Conservation (phyloP, 2,888 invertebrate genomes). For the Incurvaria masculella region DNA sequence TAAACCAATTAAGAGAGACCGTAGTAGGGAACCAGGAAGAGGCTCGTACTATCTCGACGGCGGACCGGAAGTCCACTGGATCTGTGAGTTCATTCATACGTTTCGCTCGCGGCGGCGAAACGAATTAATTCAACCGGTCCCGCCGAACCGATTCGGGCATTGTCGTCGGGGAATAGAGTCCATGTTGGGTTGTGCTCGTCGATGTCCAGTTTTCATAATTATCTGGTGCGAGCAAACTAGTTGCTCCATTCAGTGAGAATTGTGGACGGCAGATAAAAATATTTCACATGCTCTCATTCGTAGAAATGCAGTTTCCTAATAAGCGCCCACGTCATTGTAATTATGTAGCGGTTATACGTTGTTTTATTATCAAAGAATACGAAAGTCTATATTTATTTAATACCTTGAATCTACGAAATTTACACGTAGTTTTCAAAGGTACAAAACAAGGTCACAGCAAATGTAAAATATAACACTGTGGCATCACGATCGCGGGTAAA, state of each 20-base stretch:
- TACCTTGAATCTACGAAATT: no score
- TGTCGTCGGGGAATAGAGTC: background rate
- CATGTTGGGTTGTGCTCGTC: background rate
- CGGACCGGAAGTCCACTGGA: slow-evolving; percentile 54
- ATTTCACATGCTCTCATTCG: background rate
- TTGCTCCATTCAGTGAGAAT: background rate
- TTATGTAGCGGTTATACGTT: no score
- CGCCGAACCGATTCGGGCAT: background rate
- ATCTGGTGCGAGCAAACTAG: background rate
- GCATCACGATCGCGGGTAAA: no score
- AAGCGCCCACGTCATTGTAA: no score
- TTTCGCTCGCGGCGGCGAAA: slow-evolving; percentile 9
- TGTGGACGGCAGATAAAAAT: background rate
- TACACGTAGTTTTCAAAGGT: no score
- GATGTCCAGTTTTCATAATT: background rate
- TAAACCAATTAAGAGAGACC: slow-evolving; percentile 49
- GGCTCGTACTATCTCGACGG: slow-evolving; percentile 57
- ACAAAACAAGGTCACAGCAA: no score
- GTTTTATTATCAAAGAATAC: no score
- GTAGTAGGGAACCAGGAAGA: slow-evolving; percentile 57
- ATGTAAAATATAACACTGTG: no score
- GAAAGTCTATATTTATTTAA: no score
- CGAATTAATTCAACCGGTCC: background rate
- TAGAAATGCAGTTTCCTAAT: no score
- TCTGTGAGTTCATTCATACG: slow-evolving; percentile 57